phyloP scores from a whole-genome alignment of 2,113 vertebrate species.

The Spea bombifrons region DNA sequence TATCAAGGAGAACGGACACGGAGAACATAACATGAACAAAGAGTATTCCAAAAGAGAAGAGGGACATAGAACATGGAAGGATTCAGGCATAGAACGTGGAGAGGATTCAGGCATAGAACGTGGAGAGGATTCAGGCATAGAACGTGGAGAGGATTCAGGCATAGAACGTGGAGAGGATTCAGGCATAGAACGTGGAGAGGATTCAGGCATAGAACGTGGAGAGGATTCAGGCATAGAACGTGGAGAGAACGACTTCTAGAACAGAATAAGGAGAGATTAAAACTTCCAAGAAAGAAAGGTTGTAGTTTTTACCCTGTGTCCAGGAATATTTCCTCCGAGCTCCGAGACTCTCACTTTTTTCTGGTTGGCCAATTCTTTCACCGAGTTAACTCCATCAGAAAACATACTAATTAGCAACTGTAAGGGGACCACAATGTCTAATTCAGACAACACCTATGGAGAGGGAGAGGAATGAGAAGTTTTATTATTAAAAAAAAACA shows the following conservation, averaged over 20 bases:
- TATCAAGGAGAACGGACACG: too few relatives aligned
- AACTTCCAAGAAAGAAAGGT: background rate
- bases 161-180: background rate
- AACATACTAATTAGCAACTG: conserved; percentile 97
- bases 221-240: background rate
- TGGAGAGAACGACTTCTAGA: background rate
- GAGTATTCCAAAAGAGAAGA: too few relatives aligned
- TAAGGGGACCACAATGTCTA: conserved; percentile 95
- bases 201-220: background rate
- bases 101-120: too few relatives aligned
- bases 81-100: too few relatives aligned
- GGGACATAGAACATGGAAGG: too few relatives aligned
- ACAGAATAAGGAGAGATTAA: background rate
- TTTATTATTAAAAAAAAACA: too few relatives aligned
- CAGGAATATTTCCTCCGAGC: conserved; percentile 75
- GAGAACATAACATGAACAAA: too few relatives aligned
- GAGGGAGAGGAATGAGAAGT: background rate
- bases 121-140: too few relatives aligned
- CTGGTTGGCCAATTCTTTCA: conserved; percentile 96
- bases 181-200: background rate
- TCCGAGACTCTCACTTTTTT: conserved; percentile 82
- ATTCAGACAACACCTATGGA: conserved; percentile 88
- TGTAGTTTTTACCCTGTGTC: conserved; percentile 80
- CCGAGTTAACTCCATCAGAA: conserved; percentile 97
- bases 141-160: too few relatives aligned